A percentile compares a stretch with the other conserved stretches of the same genome.
Evolutionary conservation across 2,113 vertebrate genomes (phyloP).

Genomic region (Herpetotheres cachinnans): DNA sequence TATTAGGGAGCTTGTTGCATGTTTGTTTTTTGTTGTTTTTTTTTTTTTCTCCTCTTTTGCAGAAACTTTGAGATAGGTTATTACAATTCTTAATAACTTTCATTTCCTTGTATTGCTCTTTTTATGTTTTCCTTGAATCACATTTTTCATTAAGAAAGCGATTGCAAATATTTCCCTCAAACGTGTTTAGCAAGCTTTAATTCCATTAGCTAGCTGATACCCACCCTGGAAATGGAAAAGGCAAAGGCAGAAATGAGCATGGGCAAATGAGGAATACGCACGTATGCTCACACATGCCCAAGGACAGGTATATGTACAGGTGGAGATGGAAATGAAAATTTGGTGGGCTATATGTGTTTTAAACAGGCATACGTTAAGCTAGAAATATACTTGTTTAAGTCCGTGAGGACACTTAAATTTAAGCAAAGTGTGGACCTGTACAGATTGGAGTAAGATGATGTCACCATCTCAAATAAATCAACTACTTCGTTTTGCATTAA

Average conservation of each 20-base stretch:
- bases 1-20: neutral
- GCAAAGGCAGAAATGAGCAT: rapidly evolving
- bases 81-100: neutral
- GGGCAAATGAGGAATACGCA: neutral
- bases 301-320: neutral
- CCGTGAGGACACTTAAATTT: neutral
- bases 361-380: neutral
- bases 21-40: neutral
- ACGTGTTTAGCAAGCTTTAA: neutral
- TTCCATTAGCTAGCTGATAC: neutral
- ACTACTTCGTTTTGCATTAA: neutral
- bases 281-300: neutral
- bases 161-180: neutral
- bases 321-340: neutral
- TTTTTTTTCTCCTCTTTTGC: neutral
- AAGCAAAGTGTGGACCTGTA: neutral
- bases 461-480: conserved; percentile 8
- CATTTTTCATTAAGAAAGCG: neutral
- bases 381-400: neutral
- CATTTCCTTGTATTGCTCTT: neutral
- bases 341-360: neutral
- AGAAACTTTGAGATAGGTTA: neutral
- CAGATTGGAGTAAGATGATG: neutral
- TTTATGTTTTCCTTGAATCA: neutral
- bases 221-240: neutral